Base-by-base conservation (phyloP, 2,888 invertebrate species). In the Eristalis intricaria region DNA sequence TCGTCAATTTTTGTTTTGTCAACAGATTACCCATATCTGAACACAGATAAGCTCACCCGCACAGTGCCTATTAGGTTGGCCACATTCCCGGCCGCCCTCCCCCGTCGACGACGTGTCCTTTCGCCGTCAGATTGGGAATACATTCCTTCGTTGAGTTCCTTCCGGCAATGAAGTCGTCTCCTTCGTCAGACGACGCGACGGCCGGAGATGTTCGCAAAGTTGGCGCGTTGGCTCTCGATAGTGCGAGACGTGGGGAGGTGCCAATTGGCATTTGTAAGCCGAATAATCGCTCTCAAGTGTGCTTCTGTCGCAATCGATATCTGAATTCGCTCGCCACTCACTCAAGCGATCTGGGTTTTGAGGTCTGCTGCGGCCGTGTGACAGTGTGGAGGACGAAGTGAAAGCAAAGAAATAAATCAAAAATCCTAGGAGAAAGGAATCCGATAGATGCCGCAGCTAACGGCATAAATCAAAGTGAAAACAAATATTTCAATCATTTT, bases 401-500 rank as follows among this genome's bases (percentile, higher is more conserved):
- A 78, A 70, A 65, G 70, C 70, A 70, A 70, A 64, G 70, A 66
- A 50, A 79, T 73, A 79, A 79, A 79, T 79, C 79, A 79, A 61
- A 79, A 79, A 38, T 58, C 26, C 15, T 75, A 23, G 38, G 19
- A 61, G 38, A 56, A 40, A 19, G 38, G 66, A 26, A 56, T 64
- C 64, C 50, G 73, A 66, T 71, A 78, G 78, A 78, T 65, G 58
- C 58, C 64, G 22, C 60, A 73, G 71, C 71, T 60, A 79, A n/a
- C 50, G 19, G 29, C 60, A 79, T 79, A 79, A 79, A 79, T 79
- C 79, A 79, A 65, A 66, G 60, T 29, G 32, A 79, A 73, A 73
- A 58, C 73, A 79, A 79, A 79, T 79, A 79, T 73, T 79, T 79
- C 79, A 79, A 79, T 79, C 79, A 77, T 70, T 23, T 19, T 50